A percentile compares a stretch with the other conserved stretches of the same genome.
These are phyloP conservation scores for Parasteatoda tepidariorum DNA, from an alignment of 1,140 invertebrate species.

Conservation along the genomic window DNA sequence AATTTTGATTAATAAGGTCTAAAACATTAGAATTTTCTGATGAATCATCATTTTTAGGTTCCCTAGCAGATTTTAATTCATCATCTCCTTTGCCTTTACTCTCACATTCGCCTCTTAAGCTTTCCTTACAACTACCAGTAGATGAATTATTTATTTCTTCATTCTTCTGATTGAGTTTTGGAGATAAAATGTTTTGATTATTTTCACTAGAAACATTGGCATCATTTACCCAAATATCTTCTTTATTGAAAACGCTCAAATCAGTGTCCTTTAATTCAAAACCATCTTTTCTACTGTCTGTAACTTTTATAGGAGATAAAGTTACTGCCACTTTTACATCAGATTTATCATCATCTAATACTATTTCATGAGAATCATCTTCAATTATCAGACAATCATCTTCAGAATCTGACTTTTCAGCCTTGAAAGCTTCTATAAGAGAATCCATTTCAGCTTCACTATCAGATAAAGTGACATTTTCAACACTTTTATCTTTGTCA, in stretches of 20 bases:
- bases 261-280: not conserved
- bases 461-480: not conserved
- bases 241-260: not conserved
- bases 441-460: constrained; percentile 15
- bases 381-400: constrained; percentile 34
- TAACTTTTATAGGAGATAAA: not conserved
- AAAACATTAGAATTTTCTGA: no score
- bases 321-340: not conserved
- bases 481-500: not conserved
- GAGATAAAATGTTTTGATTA: no score
- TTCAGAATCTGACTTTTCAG: constrained; percentile 6
- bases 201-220: not conserved
- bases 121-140: no score
- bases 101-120: no score
- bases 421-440: constrained; percentile 4
- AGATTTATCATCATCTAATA: not conserved
- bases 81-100: no score
- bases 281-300: not conserved
- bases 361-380: not conserved
- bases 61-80: no score
- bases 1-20: no score
- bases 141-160: no score
- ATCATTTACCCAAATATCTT: not conserved
- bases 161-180: no score
- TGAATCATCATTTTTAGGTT: no score